Base-by-base conservation (phyloP, 2,888 invertebrate species). In the Drosophila conformis region DNA sequence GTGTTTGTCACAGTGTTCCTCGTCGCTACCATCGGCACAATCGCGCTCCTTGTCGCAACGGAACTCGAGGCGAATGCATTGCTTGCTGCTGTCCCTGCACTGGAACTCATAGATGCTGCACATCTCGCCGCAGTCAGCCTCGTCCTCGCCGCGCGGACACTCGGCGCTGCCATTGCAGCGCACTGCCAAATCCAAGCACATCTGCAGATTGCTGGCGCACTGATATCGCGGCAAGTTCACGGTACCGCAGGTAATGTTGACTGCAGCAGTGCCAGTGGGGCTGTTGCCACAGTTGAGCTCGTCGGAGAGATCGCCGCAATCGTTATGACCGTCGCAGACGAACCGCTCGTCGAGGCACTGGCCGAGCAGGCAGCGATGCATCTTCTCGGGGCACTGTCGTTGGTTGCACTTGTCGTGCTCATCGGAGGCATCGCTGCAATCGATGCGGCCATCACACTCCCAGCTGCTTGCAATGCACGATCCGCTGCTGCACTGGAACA, bases 351-450 rank as follows among this genome's bases (percentile, higher is more conserved):
- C 94, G 57, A 96, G 93, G 80, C 96, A 96, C 61, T 94, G 93
- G 0, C 94, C 94, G 94, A 71, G 88, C 83, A 91, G 94, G 94
- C 93, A 94, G 91, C 73, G 77, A 62, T 87, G 89, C 90, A 91
- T 91, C 15, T 91, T 89, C 33, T 76, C 71, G 4, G 91, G 89
- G 66, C 92, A 93, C 51, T 90, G 84, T 0, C 80, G 87, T 0
- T 81, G 69, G 4, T 70, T 90, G 78, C 94, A 95, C 82, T 94
- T 94, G 62, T 94, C 95, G 69, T 95, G 94, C 91, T 97, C 97
- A 83, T 97, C 97, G 0, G 96, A 95, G 15, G 93, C 94, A 91
- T 98, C 97, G 0, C 91, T 82, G 90, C 98, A 98, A 92, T 98
- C 97, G 52, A 93, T 93, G n/a, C 94, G 94, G 0, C 94, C 94